Evolutionary conservation across 2,888 invertebrate species (phyloP).

Genomic region (Cosmia trapezina): DNA sequence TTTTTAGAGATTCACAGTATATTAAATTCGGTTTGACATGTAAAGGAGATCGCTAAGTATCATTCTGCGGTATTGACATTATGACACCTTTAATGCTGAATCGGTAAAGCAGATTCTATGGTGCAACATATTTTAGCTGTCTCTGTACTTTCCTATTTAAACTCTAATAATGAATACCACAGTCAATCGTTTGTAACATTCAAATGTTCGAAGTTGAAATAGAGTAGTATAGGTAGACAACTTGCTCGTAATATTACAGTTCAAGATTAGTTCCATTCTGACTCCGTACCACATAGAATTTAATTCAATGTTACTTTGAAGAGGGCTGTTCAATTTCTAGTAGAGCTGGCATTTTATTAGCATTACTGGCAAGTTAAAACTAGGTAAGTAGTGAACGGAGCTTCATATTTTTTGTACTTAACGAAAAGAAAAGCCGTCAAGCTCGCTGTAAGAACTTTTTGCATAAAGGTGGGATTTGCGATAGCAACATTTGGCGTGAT

Average conservation of each 20-base stretch:
- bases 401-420: not conserved
- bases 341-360: not conserved
- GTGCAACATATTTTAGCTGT: too few relatives aligned
- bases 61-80: not conserved
- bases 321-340: slow-evolving; percentile 10
- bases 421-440: not conserved
- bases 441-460: not conserved
- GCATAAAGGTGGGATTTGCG: too few relatives aligned
- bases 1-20: not conserved
- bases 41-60: not conserved
- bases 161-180: not conserved
- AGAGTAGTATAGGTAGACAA: too few relatives aligned
- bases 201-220: slow-evolving; percentile 16
- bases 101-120: not conserved
- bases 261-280: slow-evolving; percentile 27
- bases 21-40: not conserved
- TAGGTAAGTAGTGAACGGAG: not conserved
- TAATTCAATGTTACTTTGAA: slow-evolving; percentile 31
- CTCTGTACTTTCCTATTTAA: not conserved
- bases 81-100: not conserved
- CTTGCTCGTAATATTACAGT: slow-evolving; percentile 15
- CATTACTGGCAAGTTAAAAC: not conserved
- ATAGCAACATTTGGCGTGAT: too few relatives aligned
- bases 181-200: slow-evolving; percentile 23
- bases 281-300: slow-evolving; percentile 18